Conservation (phyloP, 2,797 vertebrate species). For the Pogonophryne albipinna region DNA sequence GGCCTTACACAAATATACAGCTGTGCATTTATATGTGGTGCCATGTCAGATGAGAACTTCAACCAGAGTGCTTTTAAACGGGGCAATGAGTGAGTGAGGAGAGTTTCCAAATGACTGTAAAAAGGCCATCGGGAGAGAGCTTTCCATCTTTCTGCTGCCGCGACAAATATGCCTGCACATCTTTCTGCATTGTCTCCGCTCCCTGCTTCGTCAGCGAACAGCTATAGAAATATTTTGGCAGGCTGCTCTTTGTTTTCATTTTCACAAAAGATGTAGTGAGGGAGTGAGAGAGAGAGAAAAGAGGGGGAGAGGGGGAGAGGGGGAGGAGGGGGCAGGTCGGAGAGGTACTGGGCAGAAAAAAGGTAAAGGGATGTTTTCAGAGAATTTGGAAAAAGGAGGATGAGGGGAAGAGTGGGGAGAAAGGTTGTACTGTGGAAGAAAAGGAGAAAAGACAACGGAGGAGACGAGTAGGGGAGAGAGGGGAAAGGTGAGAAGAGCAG, state of each 20-base stretch:
- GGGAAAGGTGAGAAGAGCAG: neutral
- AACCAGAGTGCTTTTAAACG: constrained; percentile 76
- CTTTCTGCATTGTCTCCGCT: constrained; percentile 84
- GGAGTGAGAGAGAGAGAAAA: constrained; percentile 35
- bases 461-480: neutral
- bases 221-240: constrained; percentile 90
- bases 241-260: constrained; percentile 87
- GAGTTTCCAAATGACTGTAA: constrained; percentile 68
- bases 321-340: constrained; percentile 14
- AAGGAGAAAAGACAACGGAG: neutral
- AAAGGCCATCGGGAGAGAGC: constrained; percentile 70
- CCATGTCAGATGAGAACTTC: constrained; percentile 76
- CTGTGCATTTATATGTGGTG: constrained; percentile 74
- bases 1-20: constrained; percentile 77
- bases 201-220: constrained; percentile 87
- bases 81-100: constrained; percentile 40
- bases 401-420: neutral
- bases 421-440: neutral
- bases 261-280: constrained; percentile 84
- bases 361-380: constrained; percentile 66
- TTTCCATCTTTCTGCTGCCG: constrained; percentile 82
- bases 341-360: constrained; percentile 51
- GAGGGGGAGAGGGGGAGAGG: neutral
- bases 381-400: constrained; percentile 35
- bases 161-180: constrained; percentile 86